Evolutionary conservation across 2,797 vertebrate genomes (phyloP).

Genomic region (Gadopsis bispinosus): DNA sequence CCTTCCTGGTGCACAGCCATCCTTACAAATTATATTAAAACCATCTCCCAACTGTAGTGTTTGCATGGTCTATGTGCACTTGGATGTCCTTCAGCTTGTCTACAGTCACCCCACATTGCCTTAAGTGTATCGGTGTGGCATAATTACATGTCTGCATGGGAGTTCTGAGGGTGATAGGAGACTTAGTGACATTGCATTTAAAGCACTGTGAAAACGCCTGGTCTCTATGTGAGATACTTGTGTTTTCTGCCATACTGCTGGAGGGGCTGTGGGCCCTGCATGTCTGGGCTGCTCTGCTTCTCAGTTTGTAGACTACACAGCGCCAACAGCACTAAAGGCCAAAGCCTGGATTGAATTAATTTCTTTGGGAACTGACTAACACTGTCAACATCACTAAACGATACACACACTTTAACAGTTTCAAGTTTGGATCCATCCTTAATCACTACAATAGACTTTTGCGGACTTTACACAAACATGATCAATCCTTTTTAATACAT

Average conservation of each 20-base stretch:
- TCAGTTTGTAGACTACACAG: conserved; percentile 65
- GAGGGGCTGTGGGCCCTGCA: conserved; percentile 74
- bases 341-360: conserved; percentile 71
- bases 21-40: conserved; percentile 36
- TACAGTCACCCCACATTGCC: conserved; percentile 58
- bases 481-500: conserved; percentile 48
- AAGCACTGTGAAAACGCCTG: conserved; percentile 41
- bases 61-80: conserved; percentile 35
- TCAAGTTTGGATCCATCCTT: conserved; percentile 40
- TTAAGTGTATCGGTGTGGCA: conserved; percentile 24
- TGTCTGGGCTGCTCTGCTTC: conserved; percentile 77
- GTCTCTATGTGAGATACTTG: conserved; percentile 55
- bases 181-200: conserved; percentile 61
- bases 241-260: conserved; percentile 74
- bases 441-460: conserved; percentile 45
- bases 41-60: conserved; percentile 39
- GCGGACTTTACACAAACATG: conserved; percentile 41
- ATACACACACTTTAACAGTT: conserved; percentile 41
- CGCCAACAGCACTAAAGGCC: conserved; percentile 58
- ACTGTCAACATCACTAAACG: conserved; percentile 59
- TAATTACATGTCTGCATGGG: conserved; percentile 44
- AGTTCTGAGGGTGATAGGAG: conserved; percentile 54
- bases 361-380: conserved; percentile 62
- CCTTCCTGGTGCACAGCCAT: conserved; percentile 12
- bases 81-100: conserved; percentile 50